phyloP scores from a whole-genome alignment of 1,140 invertebrate species.

The Pachyrhynchus sulphureomaculatus region DNA sequence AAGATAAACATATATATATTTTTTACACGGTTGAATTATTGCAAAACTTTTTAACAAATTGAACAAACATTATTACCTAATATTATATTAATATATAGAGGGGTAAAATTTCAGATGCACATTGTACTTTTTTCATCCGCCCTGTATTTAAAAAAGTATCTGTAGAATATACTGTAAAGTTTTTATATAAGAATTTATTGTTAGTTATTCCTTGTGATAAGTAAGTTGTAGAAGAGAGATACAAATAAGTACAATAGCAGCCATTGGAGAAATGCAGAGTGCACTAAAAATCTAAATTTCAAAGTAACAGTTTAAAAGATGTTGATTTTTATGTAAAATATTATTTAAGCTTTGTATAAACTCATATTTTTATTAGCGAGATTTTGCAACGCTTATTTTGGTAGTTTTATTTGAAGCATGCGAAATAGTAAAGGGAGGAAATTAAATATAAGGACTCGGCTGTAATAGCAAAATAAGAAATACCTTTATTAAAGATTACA shows the following conservation, averaged over 20 bases:
- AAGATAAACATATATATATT: background rate
- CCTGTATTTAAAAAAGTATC: slow-evolving; percentile 16
- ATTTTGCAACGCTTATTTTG: too few relatives aligned
- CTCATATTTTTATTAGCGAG: too few relatives aligned
- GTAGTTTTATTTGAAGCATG: too few relatives aligned
- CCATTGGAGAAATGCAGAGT: slow-evolving; percentile 17
- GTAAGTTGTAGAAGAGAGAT: slow-evolving; percentile 19
- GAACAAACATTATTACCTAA: background rate
- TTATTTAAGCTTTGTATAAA: too few relatives aligned
- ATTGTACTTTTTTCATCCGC: slow-evolving; percentile 8
- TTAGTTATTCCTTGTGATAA: slow-evolving; percentile 33
- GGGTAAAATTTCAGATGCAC: background rate
- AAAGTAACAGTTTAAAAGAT: background rate
- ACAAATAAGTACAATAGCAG: slow-evolving; percentile 18
- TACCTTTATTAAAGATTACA: too few relatives aligned
- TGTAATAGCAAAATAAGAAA: too few relatives aligned
- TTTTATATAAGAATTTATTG: slow-evolving; percentile 31
- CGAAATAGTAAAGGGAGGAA: too few relatives aligned
- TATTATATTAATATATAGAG: slow-evolving; percentile 1
- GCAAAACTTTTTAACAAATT: background rate
- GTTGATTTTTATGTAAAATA: too few relatives aligned
- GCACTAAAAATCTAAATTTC: background rate
- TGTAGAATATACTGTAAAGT: slow-evolving; percentile 24
- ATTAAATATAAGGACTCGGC: too few relatives aligned
- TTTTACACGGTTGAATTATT: slow-evolving; percentile 14